A percentile compares a stretch with the other conserved stretches of the same genome.
phyloP scores from a whole-genome alignment of 2,888 invertebrate species.

The Margaritifera margaritifera region DNA sequence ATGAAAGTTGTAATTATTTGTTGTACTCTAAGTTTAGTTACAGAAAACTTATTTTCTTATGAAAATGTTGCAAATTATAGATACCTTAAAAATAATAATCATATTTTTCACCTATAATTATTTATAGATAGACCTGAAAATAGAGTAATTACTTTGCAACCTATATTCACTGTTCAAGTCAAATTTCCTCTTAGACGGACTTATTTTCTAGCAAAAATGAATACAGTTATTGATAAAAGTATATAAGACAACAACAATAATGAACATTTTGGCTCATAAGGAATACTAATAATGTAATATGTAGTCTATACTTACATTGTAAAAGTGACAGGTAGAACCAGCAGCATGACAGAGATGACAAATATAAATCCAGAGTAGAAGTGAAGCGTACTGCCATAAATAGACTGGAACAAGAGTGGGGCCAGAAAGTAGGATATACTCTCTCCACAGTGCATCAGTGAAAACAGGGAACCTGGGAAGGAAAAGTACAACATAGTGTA shows the following conservation, averaged over 20 bases:
- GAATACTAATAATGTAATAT: neutral
- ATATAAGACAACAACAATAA: neutral
- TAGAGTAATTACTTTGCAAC: too few relatives aligned
- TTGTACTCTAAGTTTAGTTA: too few relatives aligned
- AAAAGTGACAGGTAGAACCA: conserved; percentile 61
- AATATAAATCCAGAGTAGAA: conserved; percentile 67
- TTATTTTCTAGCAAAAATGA: neutral
- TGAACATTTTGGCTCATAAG: neutral
- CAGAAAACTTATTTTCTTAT: too few relatives aligned
- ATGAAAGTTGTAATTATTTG: too few relatives aligned
- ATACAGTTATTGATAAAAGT: neutral
- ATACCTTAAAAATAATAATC: too few relatives aligned
- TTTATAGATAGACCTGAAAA: too few relatives aligned
- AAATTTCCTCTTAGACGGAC: neutral
- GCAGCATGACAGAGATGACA: conserved; percentile 65
- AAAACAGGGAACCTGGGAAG: conserved; percentile 68
- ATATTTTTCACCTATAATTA: too few relatives aligned
- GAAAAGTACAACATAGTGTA: conserved; percentile 13
- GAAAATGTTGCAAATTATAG: too few relatives aligned
- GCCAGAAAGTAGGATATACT: conserved; percentile 69
- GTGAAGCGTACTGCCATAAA: conserved; percentile 64
- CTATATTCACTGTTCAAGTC: too few relatives aligned
- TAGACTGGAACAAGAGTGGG: conserved; percentile 67
- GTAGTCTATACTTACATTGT: conserved; percentile 57
- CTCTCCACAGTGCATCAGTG: conserved; percentile 70